A percentile compares a stretch with the other conserved stretches of the same genome.
phyloP scores from a whole-genome alignment of 2,113 vertebrate genomes.

The Pterophyllum scalare region DNA sequence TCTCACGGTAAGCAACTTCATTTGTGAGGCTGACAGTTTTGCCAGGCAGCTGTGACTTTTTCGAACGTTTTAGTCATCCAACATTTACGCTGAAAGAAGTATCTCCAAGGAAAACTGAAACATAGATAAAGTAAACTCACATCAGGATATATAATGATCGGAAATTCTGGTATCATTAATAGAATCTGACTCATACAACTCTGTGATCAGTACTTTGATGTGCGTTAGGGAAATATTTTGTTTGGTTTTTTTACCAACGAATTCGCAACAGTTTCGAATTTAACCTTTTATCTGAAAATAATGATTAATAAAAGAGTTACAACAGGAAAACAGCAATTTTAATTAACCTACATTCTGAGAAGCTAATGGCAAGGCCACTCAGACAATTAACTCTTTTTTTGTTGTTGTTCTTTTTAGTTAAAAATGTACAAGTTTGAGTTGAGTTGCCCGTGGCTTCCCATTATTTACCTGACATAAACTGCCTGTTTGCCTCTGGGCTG shows the following conservation, averaged over 20 bases:
- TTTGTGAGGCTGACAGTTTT: slow-evolving; percentile 16
- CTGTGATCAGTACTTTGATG: neutral
- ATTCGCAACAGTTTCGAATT: neutral
- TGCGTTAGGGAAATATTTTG: no score
- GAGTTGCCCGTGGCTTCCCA: neutral
- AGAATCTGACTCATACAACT: neutral
- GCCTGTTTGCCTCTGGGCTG: neutral
- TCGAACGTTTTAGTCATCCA: neutral
- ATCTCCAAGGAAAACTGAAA: neutral
- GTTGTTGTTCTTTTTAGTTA: neutral
- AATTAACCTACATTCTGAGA: neutral
- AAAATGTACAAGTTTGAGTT: neutral
- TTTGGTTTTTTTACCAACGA: no score
- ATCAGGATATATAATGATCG: neutral
- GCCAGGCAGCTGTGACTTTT: slow-evolving; percentile 7
- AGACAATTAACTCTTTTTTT: neutral
- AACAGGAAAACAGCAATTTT: neutral
- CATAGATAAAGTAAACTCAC: neutral
- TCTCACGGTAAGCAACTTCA: slow-evolving; percentile 14
- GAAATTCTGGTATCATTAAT: neutral
- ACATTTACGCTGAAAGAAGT: neutral
- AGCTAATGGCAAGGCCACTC: neutral
- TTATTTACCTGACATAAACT: slow-evolving; percentile 13
- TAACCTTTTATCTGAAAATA: neutral
- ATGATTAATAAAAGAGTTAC: neutral